Base-by-base conservation (phyloP, 2,888 invertebrate genomes). In the Phorcus lineatus region DNA sequence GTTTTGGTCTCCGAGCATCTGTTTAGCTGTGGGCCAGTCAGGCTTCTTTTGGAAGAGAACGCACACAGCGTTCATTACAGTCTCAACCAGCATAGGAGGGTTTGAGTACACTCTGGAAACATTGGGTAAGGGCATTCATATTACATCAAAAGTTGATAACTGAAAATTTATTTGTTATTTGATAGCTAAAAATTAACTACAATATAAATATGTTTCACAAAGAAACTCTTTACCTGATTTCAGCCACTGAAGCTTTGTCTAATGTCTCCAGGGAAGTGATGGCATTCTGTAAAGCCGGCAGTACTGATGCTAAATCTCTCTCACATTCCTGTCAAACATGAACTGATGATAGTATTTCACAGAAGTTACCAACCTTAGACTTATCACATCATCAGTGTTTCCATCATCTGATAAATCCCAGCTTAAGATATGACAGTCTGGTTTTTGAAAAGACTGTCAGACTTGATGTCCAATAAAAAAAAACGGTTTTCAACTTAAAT, bases 51-150 rank as follows among this genome's bases (percentile, higher is more conserved):
- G 89, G 81, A 93, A 91, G 40, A 93, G 88, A 4, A 93, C 87
- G 84, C 92, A 92, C 47, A 93, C 93, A 11, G 93, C 92, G 74
- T 89, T 86, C 87, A 93, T 89, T 62, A 93, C 92, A 24, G 89
- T 91, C 84, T 86, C 88, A 6, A 93, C 93, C 74, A 92, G 86
- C 31, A 81, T 85, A 6, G 93, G 93, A 0, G 93, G 93, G 24
- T 82, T 88, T 0, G 83, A 86, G 88, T 93, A 93, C 22, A 92
- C 92, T 76, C 93, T 90, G 85, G 16, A 78, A 74, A 55, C 54
- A 74, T 57, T 57, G 1, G 11, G 4, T 6, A 2, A 57, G 3
- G n/a, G 3, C 3, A 6, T 19, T 19, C n/a, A 19, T 19, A 55
- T 28, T 31, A 16, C 22, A 70, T 7, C 19, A 28, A n/a, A 28